These are phyloP conservation scores for Cherax destructor DNA, from an alignment of 1,140 invertebrate species.

Conservation along the genomic window DNA sequence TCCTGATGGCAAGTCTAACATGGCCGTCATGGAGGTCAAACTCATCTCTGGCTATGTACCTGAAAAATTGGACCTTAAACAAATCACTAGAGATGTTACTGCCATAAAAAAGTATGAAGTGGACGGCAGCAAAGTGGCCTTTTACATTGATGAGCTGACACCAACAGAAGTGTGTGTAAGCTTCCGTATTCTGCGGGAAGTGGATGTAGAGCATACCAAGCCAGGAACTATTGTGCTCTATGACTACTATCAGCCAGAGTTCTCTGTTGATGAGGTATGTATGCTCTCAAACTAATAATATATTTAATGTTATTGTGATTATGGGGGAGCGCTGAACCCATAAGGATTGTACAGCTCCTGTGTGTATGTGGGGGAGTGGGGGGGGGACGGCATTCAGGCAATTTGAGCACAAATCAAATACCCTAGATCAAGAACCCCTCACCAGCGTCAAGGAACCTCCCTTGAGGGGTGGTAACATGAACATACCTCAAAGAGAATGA, in stretches of 20 bases:
- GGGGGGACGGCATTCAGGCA: too few species aligned
- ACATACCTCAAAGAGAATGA: too few species aligned
- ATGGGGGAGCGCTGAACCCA: too few species aligned
- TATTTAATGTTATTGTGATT: too few species aligned
- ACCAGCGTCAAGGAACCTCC: too few species aligned
- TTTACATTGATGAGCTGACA: slow-evolving; percentile 77
- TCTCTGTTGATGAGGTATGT: slow-evolving; percentile 75
- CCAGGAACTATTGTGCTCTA: slow-evolving; percentile 81
- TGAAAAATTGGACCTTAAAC: slow-evolving; percentile 45
- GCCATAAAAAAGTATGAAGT: slow-evolving; percentile 76
- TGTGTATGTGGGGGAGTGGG: too few species aligned
- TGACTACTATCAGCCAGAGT: slow-evolving; percentile 81
- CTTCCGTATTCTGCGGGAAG: slow-evolving; percentile 76
- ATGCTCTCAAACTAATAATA: background rate
- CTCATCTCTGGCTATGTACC: slow-evolving; percentile 69
- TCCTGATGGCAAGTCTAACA: slow-evolving; percentile 63
- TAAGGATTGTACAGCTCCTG: too few species aligned
- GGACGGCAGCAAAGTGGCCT: slow-evolving; percentile 74
- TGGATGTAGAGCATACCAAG: slow-evolving; percentile 77
- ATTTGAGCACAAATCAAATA: too few species aligned
- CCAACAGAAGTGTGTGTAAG: slow-evolving; percentile 75
- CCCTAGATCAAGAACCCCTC: too few species aligned
- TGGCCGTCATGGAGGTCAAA: slow-evolving; percentile 71
- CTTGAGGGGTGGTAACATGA: too few species aligned
- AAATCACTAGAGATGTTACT: background rate